Evolutionary conservation across 1,140 invertebrate genomes (phyloP), one percentile per base, ranked within the genome.

Genomic region (Drosophila nasuta): DNA sequence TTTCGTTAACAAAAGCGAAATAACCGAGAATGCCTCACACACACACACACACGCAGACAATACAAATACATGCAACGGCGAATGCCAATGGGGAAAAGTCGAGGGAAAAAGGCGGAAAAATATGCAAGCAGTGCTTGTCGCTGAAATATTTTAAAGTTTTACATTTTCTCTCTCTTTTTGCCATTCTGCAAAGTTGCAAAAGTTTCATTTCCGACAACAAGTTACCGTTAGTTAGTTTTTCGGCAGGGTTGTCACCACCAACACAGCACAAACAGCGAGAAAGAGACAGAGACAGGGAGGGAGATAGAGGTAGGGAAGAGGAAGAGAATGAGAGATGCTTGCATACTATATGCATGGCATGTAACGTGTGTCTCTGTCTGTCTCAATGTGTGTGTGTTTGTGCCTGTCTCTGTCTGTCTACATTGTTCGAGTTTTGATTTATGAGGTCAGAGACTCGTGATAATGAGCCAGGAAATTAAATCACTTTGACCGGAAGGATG

Each of bases 381-480:
- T 56, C 56, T 46, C 59, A 49, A 41, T 63, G 33, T 30, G 58
- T 30, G 58, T 41, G 4, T 35, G 10, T 56, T 7, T 41, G 52
- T 52, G 6, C 46, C 46, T 72, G 10, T 71, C 56, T 74, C 45
- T 66, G 64, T 71, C 75, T 68, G 76, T 65, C 58, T 72, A 51
- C 68, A 81, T 46, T 79, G 63, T 68, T 74, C 60, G 68, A 75
- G 78, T 82, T 85, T 89, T 91, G 85, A 91, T 91, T 91, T 91
- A 91, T 91, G 89, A 71, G 89, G 81, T 86, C 89, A 89, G 85
- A 91, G 74, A 83, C 75, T 89, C 75, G 90, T 87, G 82, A 91
- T 91, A 91, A 91, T 91, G 85, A 91, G 85, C 85, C 85, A 81
- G 89, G 89, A 89, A 89, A 91, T 91, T 86, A 86, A 91, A 91